Base-by-base conservation (phyloP, 2,113 vertebrate species). In the Synodontis membranacea region DNA sequence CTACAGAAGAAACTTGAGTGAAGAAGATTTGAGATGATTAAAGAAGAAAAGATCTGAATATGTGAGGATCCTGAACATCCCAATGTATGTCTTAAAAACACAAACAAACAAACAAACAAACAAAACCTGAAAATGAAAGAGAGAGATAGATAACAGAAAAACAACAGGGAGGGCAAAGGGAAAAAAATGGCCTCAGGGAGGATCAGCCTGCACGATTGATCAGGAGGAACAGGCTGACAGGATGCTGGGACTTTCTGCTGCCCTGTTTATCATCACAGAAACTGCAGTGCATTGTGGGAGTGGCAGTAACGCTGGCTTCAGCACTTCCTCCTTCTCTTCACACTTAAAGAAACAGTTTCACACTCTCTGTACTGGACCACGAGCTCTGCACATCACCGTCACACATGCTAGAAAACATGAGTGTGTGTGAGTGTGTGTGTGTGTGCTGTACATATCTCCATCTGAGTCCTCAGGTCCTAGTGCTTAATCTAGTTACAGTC, bases 281-380 rank as follows among this genome's bases (percentile, higher is more conserved):
- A 82, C 6, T n/a, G 80, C 80, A 64, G 56, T 37, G 79, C 79
- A 80, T 54, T 58, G 21, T 80, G 79, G 54, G 31, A 60, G 56
- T 7, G 12, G 23, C 21, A 81, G 44, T 1, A 60, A 44, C 25
- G 1, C 21, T 14, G 19, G 34, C 8, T 70, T 23, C 3, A 17
- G 66, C 37, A 70, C 66, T 70, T 39, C 19, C 37, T 23, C 19
- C 19, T 39, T 70, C 23, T 70, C 37, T 39, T 70, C 34, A 39
- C 37, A 39, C 34, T 10, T 39, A 37, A 70, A 66, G 62, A 66
- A 70, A 70, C 37, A 0, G 19, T 39, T 39, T 70, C 66, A 70
- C 66, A 21, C 17, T 2, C 66, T 23, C 37, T 21, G 6, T 21
- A 70, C 34, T 42, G 14, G 66, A 37, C 15, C 34, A 8, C 19